A percentile compares a stretch with the other conserved stretches of the same genome.
phyloP scores from a whole-genome alignment of 2,113 vertebrate genomes.

The Bubo blakistoni region DNA sequence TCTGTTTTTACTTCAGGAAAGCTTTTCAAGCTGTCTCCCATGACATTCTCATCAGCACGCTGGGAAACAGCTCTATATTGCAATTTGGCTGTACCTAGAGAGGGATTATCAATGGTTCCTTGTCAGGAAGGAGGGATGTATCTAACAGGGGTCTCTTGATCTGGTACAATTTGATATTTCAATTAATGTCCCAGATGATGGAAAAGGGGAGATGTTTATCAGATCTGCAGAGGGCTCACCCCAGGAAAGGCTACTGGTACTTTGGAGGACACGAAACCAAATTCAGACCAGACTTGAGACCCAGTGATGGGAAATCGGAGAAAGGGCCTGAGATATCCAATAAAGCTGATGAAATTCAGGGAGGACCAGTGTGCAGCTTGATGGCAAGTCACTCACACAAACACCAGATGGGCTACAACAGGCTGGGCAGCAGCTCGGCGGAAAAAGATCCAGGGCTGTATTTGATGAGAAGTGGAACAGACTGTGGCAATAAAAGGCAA shows the following conservation, averaged over 20 bases:
- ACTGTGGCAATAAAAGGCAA: slow-evolving; percentile 40
- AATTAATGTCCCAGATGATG: background rate
- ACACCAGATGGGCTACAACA: slow-evolving; percentile 32
- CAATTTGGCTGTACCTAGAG: background rate
- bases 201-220: slow-evolving; percentile 14
- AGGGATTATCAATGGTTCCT: background rate
- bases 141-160: background rate
- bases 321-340: background rate
- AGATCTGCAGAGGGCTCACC: background rate
- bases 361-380: background rate
- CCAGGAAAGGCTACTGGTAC: background rate
- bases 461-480: slow-evolving; percentile 44
- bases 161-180: background rate
- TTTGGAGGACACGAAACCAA: background rate
- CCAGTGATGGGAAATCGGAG: accelerated
- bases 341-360: background rate
- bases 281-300: background rate
- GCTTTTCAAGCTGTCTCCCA: background rate
- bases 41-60: background rate
- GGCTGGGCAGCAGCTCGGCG: background rate
- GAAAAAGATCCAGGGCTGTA: slow-evolving; percentile 7
- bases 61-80: background rate
- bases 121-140: background rate
- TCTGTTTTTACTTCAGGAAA: background rate
- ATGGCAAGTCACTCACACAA: background rate